A percentile compares a stretch with the other conserved stretches of the same genome.
phyloP scores from a whole-genome alignment of 2,113 vertebrate genomes.

The Geothlypis trichas region DNA sequence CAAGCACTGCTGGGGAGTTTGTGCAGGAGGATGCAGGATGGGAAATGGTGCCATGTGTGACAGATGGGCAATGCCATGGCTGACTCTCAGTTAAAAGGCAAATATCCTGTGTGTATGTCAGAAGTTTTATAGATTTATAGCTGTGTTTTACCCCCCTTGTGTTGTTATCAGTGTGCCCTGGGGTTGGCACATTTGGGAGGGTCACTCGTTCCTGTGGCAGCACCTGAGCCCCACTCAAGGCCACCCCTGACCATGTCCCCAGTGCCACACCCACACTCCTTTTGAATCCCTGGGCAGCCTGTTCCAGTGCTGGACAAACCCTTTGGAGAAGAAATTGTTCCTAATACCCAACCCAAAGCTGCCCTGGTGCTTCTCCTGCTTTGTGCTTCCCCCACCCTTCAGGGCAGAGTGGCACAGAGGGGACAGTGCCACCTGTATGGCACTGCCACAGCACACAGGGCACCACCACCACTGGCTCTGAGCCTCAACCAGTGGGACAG shows the following conservation, averaged over 20 bases:
- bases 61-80: not conserved
- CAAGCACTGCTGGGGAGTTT: not conserved
- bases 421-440: not conserved
- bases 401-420: fast-evolving
- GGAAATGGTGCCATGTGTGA: not conserved
- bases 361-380: not conserved
- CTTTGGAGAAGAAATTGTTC: not conserved
- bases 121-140: not conserved
- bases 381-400: not conserved
- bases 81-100: no score
- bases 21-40: not conserved
- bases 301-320: not conserved
- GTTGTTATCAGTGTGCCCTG: no score
- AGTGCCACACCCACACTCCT: fast-evolving
- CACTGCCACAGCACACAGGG: not conserved
- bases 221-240: not conserved
- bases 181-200: not conserved
- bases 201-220: not conserved
- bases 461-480: not conserved
- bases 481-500: not conserved
- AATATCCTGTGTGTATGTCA: no score
- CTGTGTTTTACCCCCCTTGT: no score
- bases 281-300: not conserved
- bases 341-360: not conserved
- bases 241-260: not conserved